A percentile compares a stretch with the other conserved stretches of the same genome.
These are phyloP conservation scores for Engraulis encrasicolus DNA, from an alignment of 2,113 vertebrate species.

Conservation along the genomic window DNA sequence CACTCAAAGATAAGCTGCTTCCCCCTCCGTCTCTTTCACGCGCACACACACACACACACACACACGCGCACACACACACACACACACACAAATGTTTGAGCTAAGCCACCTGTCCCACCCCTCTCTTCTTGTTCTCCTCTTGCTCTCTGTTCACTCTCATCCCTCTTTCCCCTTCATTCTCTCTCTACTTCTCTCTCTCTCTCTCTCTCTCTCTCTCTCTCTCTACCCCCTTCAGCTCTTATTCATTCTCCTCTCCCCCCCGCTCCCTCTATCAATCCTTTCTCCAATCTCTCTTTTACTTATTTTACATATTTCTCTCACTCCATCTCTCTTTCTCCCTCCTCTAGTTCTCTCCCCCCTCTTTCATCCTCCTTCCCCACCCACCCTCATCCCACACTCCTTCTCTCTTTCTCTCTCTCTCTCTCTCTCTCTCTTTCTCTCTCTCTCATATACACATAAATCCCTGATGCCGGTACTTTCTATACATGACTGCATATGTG, in stretches of 20 bases:
- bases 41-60: no score
- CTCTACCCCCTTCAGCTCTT: no score
- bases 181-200: constrained; percentile 56
- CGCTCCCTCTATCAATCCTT: no score
- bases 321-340: constrained; percentile 58
- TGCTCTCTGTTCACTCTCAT: background rate
- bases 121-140: background rate
- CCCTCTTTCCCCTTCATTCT: constrained; percentile 24
- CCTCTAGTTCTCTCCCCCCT: constrained; percentile 40
- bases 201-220: constrained; percentile 32
- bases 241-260: no score
- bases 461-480: no score
- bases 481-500: no score
- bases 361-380: constrained; percentile 38
- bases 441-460: no score
- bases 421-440: background rate
- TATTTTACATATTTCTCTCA: constrained; percentile 34
- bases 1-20: no score
- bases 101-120: no score
- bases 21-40: no score
- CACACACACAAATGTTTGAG: background rate
- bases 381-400: constrained; percentile 18
- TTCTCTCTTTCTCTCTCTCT: constrained; percentile 1
- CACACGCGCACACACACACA: no score
- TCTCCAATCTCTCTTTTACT: no score